Evolutionary conservation across 2,113 vertebrate genomes (phyloP).

Genomic region (Cephalopterus ornatus): DNA sequence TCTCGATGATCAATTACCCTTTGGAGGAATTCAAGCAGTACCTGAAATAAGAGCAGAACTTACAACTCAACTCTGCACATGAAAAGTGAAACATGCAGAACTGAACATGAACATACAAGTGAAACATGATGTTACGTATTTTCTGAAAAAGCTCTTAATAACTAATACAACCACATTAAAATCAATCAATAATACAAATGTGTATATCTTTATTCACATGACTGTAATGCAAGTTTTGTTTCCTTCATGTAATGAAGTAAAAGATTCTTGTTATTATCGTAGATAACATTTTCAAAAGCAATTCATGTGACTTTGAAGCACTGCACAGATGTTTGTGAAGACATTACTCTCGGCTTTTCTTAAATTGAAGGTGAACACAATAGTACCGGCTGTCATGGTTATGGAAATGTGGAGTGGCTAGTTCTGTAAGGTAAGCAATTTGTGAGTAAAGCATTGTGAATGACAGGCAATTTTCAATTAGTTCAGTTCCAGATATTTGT

Average conservation of each 20-base stretch:
- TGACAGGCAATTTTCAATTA: background rate
- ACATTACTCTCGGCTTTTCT: background rate
- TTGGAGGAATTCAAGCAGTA: slow-evolving; percentile 93
- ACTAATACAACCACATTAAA: background rate
- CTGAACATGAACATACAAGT: background rate
- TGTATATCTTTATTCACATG: background rate
- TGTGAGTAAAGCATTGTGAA: background rate
- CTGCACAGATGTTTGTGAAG: background rate
- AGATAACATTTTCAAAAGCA: background rate
- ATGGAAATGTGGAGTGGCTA: background rate
- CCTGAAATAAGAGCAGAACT: slow-evolving; percentile 73
- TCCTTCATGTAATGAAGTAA: background rate
- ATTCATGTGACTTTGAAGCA: background rate
- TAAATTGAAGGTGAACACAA: background rate
- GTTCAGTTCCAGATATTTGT: background rate
- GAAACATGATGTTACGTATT: background rate
- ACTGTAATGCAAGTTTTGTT: background rate
- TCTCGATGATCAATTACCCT: slow-evolving; percentile 87
- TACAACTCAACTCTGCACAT: background rate
- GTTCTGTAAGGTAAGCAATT: background rate
- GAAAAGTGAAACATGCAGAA: background rate
- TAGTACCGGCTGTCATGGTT: background rate
- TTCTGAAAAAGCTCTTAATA: background rate
- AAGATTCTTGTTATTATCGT: background rate
- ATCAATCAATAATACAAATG: background rate